Base-by-base conservation (phyloP, 2,113 vertebrate species). In the Heptranchias perlo region DNA sequence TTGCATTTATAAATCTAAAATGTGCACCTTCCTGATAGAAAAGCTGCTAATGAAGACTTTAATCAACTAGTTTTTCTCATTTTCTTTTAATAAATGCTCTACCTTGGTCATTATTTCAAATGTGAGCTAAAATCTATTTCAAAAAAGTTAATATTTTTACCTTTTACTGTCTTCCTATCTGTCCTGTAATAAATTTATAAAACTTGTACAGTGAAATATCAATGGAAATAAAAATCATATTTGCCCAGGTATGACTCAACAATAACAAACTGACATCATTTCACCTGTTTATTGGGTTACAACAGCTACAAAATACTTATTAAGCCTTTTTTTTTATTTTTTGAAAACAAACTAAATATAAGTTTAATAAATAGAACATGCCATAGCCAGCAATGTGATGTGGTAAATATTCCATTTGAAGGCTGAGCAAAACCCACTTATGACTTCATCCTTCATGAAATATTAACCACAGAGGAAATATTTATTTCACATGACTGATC, bases 371-470 rank as follows among this genome's bases (percentile, higher is more conserved):
- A 31, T 31, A 52, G 47, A 89, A 89, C 11, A 54, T 54, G 49
- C 86, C 47, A 31, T 28, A 54, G 39, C 16, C 39, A 58, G 58
- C 58, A 58, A 58, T 58, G 58, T 58, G 65, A 69, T 69, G 7
- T 28, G 28, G 21, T 69, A 3, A 67, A 67, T 25, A 52, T 52
- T 87, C 44, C 0, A 54, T 31, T 54, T 91, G 31, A 58, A 61
- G 49, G n/a, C 31, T 91, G 61, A 35, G 4, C 31, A n/a, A 35
- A 61, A 58, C 25, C 54, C 31, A 87, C 54, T 92, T 92, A n/a
- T 92, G 11, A 92, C 31, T 61, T 92, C 54, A 92, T 92, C 87
- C 31, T 35, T 92, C 87, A 28, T 91, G 52, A 91, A 91, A 58
- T 58, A 28, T 52, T 89, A 89, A 78, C 52, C 49, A 16, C 8